phyloP scores from a whole-genome alignment of 1,140 invertebrate genomes.

The Drusus annulatus region DNA sequence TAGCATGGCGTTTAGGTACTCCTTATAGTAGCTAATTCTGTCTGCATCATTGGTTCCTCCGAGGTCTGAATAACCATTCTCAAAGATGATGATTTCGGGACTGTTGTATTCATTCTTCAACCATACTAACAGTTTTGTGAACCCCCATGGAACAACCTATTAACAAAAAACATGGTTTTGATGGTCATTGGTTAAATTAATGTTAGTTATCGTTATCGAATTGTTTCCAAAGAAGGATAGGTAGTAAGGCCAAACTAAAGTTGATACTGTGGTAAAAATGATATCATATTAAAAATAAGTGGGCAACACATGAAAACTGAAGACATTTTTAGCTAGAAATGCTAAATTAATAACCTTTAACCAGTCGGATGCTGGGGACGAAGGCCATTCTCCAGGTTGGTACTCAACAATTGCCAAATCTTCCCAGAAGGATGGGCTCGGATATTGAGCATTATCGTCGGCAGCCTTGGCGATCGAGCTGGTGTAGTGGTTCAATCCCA shows the following conservation, averaged over 20 bases:
- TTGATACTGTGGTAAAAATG: too few relatives aligned
- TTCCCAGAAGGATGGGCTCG: constrained; percentile 45
- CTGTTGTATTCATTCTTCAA: constrained; percentile 76
- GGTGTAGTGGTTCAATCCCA: constrained; percentile 73
- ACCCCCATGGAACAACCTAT: constrained; percentile 74
- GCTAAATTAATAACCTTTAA: neutral
- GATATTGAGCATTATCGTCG: neutral
- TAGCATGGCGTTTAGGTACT: constrained; percentile 77
- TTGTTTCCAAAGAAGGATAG: neutral
- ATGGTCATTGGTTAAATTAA: neutral
- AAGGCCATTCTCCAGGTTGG: neutral
- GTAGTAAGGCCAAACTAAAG: too few relatives aligned
- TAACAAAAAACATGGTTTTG: neutral
- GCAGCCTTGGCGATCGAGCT: constrained; percentile 1
- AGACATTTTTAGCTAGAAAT: neutral
- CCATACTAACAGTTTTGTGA: constrained; percentile 76
- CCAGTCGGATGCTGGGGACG: neutral
- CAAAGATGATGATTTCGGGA: constrained; percentile 76
- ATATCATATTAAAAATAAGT: neutral
- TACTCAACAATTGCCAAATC: neutral
- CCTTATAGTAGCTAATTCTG: constrained; percentile 66
- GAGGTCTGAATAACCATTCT: constrained; percentile 77
- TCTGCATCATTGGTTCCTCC: constrained; percentile 63
- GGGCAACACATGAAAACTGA: neutral
- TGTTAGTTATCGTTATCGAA: neutral